phyloP scores from a whole-genome alignment of 23 tunicate species.

The Halocynthia aurantium region DNA sequence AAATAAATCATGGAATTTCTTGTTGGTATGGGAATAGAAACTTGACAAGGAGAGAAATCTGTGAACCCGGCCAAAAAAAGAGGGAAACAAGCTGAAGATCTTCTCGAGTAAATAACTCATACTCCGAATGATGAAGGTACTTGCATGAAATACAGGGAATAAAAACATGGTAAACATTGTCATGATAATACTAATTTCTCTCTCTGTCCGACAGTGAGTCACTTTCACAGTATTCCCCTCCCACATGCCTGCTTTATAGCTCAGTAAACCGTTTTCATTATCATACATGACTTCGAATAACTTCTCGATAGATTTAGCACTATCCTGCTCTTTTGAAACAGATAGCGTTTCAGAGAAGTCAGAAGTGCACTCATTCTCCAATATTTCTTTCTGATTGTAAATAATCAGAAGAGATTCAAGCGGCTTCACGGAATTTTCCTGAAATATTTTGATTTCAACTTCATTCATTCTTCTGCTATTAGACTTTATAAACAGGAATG shows the following conservation, averaged over 20 bases:
- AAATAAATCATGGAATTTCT: not conserved
- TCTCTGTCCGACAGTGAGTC: conserved; percentile 10
- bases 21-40: conserved; percentile 2
- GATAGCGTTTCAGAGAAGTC: not conserved
- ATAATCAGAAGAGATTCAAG: not conserved
- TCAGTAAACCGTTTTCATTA: conserved; percentile 13
- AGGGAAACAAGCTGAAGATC: not conserved
- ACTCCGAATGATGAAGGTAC: not conserved
- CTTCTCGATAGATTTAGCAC: conserved; percentile 2
- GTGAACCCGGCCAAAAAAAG: not conserved
- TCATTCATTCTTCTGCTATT: not conserved
- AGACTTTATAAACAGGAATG: not conserved
- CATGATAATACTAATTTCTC: conserved; percentile 14
- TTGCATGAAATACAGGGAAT: not conserved
- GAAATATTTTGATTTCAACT: not conserved
- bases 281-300: not conserved
- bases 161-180: not conserved
- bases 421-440: too few species aligned
- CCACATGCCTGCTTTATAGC: not conserved
- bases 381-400: conserved; percentile 17
- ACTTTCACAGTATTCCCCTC: not conserved
- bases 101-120: not conserved
- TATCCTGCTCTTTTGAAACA: not conserved
- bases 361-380: conserved; percentile 3
- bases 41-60: conserved; percentile 3